Conservation (phyloP, 2,113 vertebrate species). For the Erpornis zantholeuca region DNA sequence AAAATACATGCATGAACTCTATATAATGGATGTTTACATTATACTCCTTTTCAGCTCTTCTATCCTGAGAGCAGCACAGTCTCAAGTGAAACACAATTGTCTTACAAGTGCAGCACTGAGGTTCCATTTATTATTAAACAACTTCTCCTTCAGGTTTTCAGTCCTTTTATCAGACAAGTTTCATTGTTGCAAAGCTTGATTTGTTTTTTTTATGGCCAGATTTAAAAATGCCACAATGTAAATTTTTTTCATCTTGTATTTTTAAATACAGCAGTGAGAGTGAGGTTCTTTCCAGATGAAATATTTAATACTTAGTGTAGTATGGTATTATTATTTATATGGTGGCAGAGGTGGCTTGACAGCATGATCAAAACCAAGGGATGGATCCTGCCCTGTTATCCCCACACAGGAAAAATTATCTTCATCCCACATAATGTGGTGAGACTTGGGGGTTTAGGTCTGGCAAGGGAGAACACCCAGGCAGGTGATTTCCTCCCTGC, state of each 20-base stretch:
- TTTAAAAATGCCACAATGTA: not conserved
- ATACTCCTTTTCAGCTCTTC: not conserved
- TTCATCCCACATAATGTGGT: not conserved
- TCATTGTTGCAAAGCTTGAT: not conserved
- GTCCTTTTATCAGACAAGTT: not conserved
- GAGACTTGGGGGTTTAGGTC: not conserved
- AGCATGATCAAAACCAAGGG: not conserved
- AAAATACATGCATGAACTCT: not conserved
- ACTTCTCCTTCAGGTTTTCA: not conserved
- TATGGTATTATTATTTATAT: not conserved
- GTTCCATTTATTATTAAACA: slow-evolving; percentile 24
- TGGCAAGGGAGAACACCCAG: not conserved
- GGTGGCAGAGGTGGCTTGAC: not conserved
- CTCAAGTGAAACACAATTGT: not conserved
- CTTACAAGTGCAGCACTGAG: not conserved
- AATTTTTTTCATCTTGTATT: not conserved
- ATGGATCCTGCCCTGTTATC: not conserved
- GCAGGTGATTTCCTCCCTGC: not conserved
- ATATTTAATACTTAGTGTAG: no score
- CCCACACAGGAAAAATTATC: not conserved
- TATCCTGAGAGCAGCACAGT: not conserved
- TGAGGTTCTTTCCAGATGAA: not conserved
- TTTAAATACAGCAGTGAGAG: not conserved
- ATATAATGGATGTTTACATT: slow-evolving; percentile 8
- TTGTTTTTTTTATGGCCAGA: not conserved